Base-by-base conservation (phyloP, 2,888 invertebrate species). In the Electrophaes corylata region DNA sequence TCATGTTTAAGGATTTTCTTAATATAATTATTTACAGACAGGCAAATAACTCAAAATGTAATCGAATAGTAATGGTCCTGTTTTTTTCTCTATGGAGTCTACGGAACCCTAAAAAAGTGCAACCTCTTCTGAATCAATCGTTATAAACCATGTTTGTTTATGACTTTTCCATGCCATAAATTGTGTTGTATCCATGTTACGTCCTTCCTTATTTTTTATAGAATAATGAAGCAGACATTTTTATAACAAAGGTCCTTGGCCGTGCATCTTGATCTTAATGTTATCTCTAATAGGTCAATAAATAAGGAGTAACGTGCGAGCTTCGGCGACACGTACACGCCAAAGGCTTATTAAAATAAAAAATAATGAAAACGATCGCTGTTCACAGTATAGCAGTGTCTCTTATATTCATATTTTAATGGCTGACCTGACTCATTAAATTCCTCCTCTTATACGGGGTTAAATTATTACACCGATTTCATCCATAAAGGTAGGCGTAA, bases 281-380 rank as follows among this genome's bases (percentile, higher is more conserved):
- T 91, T 91, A 91, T 91, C 91, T 91, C 90, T 91, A 91, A 91
- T 91, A 91, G 91, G 90, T 86, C 90, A 91, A 91, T 91, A 91
- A 91, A 91, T 91, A 90, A 91, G 78, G 75, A 81, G 80, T 86
- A 87, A 89, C 91, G 91, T 87, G 91, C 88, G 88, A 91, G 89
- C 91, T 86, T 88, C 88, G 86, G 84, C 85, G 88, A 91, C 89
- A 86, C 73, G 82, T 84, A 87, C 86, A 87, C 75, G 83, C 79
- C 81, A 81, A 79, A 79, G 81, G 81, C 83, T 86, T 86, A 88
- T 86, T 88, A 86, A 84, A 88, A 89, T 81, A 87, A 90, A 85
- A 81, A 83, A 80, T 74, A 81, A 88, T 78, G 78, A 84, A 81
- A 76, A 79, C 81, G 79, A 83, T 72, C 76, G 71, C 80, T 72